Conservation (phyloP, 1,140 invertebrate species). For the Orchestia grillus region DNA sequence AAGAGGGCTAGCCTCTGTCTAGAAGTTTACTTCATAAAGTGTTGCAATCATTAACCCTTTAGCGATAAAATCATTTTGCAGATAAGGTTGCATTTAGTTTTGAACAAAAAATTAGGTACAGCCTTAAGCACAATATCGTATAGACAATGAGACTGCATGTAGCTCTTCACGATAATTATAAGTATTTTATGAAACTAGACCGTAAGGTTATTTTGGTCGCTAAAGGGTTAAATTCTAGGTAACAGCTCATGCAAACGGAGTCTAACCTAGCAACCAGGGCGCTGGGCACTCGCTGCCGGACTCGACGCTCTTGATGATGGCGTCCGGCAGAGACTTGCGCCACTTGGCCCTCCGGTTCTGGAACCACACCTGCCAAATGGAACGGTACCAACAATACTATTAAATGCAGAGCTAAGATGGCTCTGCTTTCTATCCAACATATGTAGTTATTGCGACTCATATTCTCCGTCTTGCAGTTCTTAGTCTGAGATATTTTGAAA, state of each 20-base stretch:
- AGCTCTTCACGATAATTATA: too few relatives aligned
- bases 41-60: too few relatives aligned
- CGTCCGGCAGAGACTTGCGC: slow-evolving; percentile 97
- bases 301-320: slow-evolving; percentile 95
- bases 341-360: slow-evolving; percentile 98
- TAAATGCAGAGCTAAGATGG: not conserved
- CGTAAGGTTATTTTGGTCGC: too few relatives aligned
- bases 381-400: not conserved
- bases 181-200: too few relatives aligned
- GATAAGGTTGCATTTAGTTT: too few relatives aligned
- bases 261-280: slow-evolving; percentile 95
- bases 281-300: slow-evolving; percentile 92
- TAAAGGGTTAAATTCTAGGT: not conserved
- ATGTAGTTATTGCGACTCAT: not conserved
- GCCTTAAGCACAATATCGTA: too few relatives aligned
- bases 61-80: too few relatives aligned
- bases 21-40: too few relatives aligned
- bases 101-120: too few relatives aligned
- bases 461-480: not conserved
- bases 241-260: not conserved
- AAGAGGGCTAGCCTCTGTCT: not conserved
- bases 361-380: slow-evolving; percentile 91
- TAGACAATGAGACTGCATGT: too few relatives aligned
- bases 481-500: not conserved
- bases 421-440: not conserved